A percentile compares a stretch with the other conserved stretches of the same genome.
These are phyloP conservation scores for Gallinago undulata DNA, from an alignment of 2,113 vertebrate species.

Conservation along the genomic window DNA sequence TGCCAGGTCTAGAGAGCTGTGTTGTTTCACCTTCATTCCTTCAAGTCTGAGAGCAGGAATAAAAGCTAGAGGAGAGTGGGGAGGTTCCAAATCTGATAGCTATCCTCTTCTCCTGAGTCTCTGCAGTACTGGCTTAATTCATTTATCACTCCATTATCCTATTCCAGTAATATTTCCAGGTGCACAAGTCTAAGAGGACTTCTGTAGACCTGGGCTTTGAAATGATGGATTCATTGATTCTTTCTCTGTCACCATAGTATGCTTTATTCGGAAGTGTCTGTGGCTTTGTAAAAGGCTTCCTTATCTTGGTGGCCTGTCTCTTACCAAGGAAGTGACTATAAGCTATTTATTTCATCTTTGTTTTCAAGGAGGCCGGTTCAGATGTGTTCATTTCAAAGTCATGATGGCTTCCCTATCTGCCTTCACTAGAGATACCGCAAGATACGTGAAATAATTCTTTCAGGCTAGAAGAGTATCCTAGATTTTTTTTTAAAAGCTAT, in stretches of 20 bases:
- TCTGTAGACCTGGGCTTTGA: neutral
- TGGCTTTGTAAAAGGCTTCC: neutral
- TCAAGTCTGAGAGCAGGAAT: neutral
- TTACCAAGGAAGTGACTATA: neutral
- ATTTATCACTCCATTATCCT: slow-evolving; percentile 16
- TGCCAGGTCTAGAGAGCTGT: neutral
- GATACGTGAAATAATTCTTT: neutral
- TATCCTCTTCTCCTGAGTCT: neutral
- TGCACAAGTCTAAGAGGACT: neutral
- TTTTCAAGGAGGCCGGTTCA: neutral
- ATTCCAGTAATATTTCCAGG: neutral
- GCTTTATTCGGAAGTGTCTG: neutral
- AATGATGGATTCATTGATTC: neutral
- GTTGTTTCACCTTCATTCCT: neutral
- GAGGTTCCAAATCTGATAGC: neutral
- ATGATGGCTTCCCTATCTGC: neutral
- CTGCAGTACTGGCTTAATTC: neutral
- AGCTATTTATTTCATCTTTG: neutral
- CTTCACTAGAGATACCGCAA: neutral
- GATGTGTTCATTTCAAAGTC: neutral
- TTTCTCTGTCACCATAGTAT: neutral
- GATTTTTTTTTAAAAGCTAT: neutral
- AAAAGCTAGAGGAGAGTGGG: neutral
- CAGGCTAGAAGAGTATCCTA: neutral
- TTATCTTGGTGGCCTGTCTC: neutral